Percentiles rank a stretch among this genome's conserved stretches.
Conservation (phyloP, 2,797 vertebrate genomes). For the Siniperca undulata region DNA sequence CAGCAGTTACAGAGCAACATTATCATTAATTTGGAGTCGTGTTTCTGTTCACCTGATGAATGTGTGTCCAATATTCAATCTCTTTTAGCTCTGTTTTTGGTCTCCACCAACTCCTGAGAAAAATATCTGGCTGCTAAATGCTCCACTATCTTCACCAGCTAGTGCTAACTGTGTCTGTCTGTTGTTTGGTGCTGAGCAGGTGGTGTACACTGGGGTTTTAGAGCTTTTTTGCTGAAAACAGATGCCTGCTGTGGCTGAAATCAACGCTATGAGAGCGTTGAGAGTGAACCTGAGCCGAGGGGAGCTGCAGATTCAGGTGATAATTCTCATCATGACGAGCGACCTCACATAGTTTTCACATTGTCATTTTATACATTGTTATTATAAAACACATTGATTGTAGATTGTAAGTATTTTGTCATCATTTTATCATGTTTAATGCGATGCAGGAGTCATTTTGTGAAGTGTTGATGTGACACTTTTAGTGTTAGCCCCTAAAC, state of each 20-base stretch:
- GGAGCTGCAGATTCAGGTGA: neutral
- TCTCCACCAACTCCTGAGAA: neutral
- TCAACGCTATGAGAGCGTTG: too few relatives aligned
- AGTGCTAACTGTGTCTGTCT: too few relatives aligned
- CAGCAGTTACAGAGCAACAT: neutral
- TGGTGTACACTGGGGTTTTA: too few relatives aligned
- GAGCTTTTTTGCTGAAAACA: too few relatives aligned
- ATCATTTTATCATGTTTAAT: neutral
- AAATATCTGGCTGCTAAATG: neutral
- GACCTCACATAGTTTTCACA: neutral
- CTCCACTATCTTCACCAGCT: neutral
- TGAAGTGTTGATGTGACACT: neutral
- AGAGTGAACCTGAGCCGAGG: neutral
- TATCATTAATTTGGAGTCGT: neutral
- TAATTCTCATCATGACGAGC: neutral
- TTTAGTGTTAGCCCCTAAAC: neutral
- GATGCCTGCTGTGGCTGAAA: too few relatives aligned
- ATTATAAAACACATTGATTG: neutral
- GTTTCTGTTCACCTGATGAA: neutral
- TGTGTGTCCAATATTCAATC: neutral
- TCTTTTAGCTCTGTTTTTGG: neutral
- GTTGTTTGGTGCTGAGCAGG: too few relatives aligned
- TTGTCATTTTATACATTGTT: neutral
- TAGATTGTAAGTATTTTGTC: neutral
- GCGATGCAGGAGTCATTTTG: too few relatives aligned